Conservation (phyloP, 2,113 vertebrate genomes). For the Ciconia stormi region DNA sequence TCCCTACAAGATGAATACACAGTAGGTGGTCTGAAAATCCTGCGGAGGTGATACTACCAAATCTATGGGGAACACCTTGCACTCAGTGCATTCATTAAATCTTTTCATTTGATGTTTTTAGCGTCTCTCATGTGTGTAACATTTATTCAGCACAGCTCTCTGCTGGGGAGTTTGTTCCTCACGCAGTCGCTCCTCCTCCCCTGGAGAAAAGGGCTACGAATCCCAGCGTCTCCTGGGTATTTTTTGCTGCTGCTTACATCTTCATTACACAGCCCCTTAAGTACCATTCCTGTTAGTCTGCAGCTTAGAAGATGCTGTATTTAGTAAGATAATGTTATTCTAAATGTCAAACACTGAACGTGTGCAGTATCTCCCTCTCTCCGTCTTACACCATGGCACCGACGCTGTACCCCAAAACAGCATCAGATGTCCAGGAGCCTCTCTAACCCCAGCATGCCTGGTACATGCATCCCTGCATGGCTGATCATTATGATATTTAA, state of each 20-base stretch:
- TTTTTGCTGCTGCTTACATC: background rate
- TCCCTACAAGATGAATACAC: background rate
- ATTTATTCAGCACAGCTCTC: constrained; percentile 4
- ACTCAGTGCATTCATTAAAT: background rate
- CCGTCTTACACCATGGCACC: background rate
- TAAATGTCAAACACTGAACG: background rate
- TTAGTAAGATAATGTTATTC: background rate
- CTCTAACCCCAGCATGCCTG: background rate
- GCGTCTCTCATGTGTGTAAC: background rate
- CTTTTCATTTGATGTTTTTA: constrained; percentile 4
- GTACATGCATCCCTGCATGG: background rate
- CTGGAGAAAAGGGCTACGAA: background rate
- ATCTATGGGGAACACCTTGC: background rate
- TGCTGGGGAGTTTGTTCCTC: background rate
- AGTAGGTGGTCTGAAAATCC: background rate
- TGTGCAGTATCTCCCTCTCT: background rate
- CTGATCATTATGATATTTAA: background rate
- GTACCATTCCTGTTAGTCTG: background rate
- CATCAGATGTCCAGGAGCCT: background rate
- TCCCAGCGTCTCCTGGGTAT: background rate
- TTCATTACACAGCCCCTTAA: background rate
- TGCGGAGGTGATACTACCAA: background rate
- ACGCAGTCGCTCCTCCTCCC: background rate
- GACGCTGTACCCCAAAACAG: background rate
- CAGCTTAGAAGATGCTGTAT: background rate